These are phyloP conservation scores for Clarias laeviceps DNA, from an alignment of 2,797 vertebrate species.

Conservation along the genomic window DNA sequence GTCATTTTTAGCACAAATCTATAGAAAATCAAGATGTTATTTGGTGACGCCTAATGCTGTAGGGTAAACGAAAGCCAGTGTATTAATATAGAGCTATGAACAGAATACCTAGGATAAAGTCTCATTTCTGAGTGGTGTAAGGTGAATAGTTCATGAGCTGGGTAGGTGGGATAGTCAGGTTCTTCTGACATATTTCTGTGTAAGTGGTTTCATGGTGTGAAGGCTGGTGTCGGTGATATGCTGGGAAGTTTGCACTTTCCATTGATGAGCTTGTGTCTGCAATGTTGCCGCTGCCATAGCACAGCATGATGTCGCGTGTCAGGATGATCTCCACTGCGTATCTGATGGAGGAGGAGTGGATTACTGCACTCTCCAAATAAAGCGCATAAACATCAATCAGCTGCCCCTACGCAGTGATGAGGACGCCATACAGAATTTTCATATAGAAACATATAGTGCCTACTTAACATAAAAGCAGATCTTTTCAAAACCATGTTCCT, in stretches of 20 bases:
- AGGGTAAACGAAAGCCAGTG: not conserved
- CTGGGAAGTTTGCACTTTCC: not conserved
- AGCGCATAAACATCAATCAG: slow-evolving; percentile 18
- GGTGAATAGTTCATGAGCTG: not conserved
- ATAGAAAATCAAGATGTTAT: not conserved
- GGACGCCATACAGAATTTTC: not conserved
- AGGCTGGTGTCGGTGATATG: slow-evolving; percentile 2
- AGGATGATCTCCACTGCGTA: slow-evolving; percentile 23
- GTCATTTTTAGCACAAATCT: not conserved
- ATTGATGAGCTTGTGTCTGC: not conserved
- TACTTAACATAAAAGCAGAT: not conserved
- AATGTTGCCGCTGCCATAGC: slow-evolving; percentile 6
- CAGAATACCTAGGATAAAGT: not conserved
- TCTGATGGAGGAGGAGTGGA: slow-evolving; percentile 20
- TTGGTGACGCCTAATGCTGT: not conserved
- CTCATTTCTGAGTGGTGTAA: not conserved
- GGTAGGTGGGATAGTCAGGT: not conserved
- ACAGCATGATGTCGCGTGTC: slow-evolving; percentile 10
- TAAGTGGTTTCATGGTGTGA: slow-evolving; percentile 5
- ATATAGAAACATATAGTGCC: not conserved
- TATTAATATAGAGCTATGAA: not conserved
- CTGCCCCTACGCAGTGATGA: not conserved
- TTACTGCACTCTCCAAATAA: slow-evolving; percentile 17
- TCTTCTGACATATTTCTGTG: slow-evolving; percentile 3
- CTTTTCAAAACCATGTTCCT: not conserved